Percentiles rank a stretch among this genome's conserved stretches.
Conservation (phyloP, 2,888 invertebrate genomes). For the Rhagonycha fulva region DNA sequence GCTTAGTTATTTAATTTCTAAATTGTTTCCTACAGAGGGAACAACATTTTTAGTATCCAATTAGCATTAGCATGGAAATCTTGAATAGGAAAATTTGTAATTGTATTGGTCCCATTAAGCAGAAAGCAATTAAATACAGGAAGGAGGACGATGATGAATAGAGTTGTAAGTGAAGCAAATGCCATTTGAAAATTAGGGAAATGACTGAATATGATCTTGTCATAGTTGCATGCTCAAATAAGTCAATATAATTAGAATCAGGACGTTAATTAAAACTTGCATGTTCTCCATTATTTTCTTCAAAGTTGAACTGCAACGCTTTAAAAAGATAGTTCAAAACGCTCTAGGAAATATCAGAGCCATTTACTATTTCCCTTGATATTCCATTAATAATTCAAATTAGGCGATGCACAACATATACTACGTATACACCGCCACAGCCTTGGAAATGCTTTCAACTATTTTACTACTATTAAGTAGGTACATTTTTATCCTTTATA, state of each 20-base stretch:
- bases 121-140: neutral
- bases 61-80: neutral
- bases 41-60: neutral
- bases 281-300: neutral
- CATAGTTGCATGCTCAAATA: neutral
- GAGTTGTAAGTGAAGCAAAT: neutral
- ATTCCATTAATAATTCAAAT: conserved; percentile 2
- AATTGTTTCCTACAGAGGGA: neutral
- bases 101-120: neutral
- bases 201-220: neutral
- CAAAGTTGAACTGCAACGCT: neutral
- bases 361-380: neutral
- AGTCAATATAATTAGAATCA: neutral
- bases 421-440: neutral
- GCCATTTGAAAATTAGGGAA: neutral
- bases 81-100: neutral
- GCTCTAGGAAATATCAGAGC: neutral
- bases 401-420: conserved; percentile 1
- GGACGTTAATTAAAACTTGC: neutral
- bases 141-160: neutral
- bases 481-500: neutral
- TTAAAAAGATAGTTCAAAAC: neutral
- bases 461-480: neutral
- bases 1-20: neutral
- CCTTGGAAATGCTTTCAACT: neutral